Percentiles rank a stretch among this genome's conserved stretches.
phyloP scores from a whole-genome alignment of 2,113 vertebrate genomes.

The Otis tarda region DNA sequence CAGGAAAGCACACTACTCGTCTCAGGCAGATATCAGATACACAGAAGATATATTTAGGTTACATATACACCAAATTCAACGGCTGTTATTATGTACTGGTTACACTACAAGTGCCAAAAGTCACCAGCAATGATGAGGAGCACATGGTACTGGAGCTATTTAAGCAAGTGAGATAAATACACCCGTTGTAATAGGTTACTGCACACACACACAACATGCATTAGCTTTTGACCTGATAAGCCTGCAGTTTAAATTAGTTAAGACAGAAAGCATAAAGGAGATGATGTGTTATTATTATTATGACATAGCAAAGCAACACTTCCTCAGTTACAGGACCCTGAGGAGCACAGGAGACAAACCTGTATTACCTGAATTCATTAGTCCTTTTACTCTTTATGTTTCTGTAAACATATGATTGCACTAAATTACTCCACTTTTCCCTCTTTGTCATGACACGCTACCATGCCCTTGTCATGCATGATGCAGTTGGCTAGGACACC shows the following conservation, averaged over 20 bases:
- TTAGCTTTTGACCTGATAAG: slow-evolving; percentile 47
- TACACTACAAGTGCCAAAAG: neutral
- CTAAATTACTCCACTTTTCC: neutral
- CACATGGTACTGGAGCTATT: neutral
- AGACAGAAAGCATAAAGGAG: neutral
- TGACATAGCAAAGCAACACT: neutral
- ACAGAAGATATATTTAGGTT: neutral
- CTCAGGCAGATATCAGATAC: neutral
- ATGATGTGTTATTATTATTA: neutral
- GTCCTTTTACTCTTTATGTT: neutral
- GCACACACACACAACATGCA: slow-evolving; percentile 1
- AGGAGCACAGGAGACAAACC: neutral
- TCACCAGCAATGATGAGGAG: neutral
- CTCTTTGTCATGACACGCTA: neutral
- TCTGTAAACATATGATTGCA: slow-evolving; percentile 5
- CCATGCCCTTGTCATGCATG: neutral
- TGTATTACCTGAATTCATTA: neutral
- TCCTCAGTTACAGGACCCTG: neutral
- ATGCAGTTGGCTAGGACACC: neutral
- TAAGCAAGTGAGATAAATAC: slow-evolving; percentile 30
- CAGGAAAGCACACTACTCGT: neutral
- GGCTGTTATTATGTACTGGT: neutral
- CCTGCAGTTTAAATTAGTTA: neutral
- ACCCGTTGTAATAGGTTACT: neutral
- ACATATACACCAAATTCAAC: neutral